Conservation (phyloP, 2,797 vertebrate genomes). For the Anomalospiza imberbis region DNA sequence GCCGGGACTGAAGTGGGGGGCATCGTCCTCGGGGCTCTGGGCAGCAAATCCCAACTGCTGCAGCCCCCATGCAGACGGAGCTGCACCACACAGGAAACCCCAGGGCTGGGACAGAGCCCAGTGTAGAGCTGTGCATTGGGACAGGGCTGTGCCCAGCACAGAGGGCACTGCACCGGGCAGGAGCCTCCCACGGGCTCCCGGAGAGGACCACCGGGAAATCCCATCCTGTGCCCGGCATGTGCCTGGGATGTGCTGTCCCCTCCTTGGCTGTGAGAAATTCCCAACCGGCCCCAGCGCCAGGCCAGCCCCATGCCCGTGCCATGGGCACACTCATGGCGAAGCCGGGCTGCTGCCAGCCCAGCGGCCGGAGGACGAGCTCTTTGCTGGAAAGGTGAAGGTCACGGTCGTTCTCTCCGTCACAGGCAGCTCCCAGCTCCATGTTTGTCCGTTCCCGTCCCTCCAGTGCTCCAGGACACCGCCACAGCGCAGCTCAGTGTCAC, state of each 20-base stretch:
- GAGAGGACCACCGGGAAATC: neutral
- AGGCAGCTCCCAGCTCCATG: neutral
- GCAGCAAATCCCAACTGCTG: neutral
- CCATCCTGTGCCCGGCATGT: rapidly evolving
- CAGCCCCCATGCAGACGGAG: rapidly evolving
- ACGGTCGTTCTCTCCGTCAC: neutral
- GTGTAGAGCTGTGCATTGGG: neutral
- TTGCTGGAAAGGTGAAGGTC: conserved; percentile 5
- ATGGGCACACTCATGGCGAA: rapidly evolving
- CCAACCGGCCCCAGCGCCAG: rapidly evolving
- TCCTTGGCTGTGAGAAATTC: neutral
- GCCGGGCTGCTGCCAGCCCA: neutral
- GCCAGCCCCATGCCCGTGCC: neutral
- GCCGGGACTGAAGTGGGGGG: neutral
- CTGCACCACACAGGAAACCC: rapidly evolving
- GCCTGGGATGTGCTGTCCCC: neutral
- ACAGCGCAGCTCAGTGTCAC: rapidly evolving
- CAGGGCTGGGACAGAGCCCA: neutral
- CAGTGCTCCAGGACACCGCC: neutral
- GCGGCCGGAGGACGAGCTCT: rapidly evolving
- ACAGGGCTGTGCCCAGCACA: neutral
- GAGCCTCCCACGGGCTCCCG: rapidly evolving
- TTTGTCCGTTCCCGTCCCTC: neutral
- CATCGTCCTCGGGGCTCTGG: neutral
- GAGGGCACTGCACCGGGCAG: neutral